Evolutionary conservation across 2,888 invertebrate genomes (phyloP), one percentile per base, ranked within the genome.

Genomic region (Uloborus plumipes): DNA sequence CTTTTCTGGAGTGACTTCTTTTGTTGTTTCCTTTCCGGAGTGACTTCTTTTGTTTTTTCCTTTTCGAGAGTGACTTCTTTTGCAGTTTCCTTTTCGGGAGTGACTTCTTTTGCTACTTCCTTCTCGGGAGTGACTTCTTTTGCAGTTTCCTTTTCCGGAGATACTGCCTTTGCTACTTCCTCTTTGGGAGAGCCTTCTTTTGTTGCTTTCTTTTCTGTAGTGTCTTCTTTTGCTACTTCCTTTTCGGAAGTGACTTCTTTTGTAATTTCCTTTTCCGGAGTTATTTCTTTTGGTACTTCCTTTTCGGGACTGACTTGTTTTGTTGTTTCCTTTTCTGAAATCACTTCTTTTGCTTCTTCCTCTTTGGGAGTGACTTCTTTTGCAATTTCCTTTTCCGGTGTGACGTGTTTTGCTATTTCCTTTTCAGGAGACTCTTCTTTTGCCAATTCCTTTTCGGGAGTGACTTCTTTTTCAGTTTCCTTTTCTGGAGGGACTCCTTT

Each of bases 1-100:
- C 39, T 59, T 39, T 71, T 71, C 20, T 14, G 59, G 4, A 58
- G 18, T n/a, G 51, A 11, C 26, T 62, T 61, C 50, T 47, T 50
- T 9, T 20, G 22, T 49, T 65, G 7, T n/a, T n/a, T n/a, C n/a
- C n/a, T n/a, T n/a, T n/a, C n/a, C n/a, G n/a, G n/a, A n/a, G n/a
- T n/a, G n/a, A n/a, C n/a, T n/a, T n/a, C n/a, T n/a, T n/a, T n/a
- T n/a, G n/a, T n/a, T n/a, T n/a, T n/a, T n/a, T n/a, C n/a, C n/a
- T n/a, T n/a, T n/a, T n/a, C n/a, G n/a, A n/a, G n/a, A n/a, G n/a
- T n/a, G n/a, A n/a, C n/a, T n/a, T n/a, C n/a, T n/a, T n/a, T n/a
- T n/a, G n/a, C n/a, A n/a, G n/a, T n/a, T n/a, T n/a, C n/a, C n/a
- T n/a, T n/a, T n/a, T n/a, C n/a, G n/a, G n/a, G n/a, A n/a, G n/a